Conservation (phyloP, 2,113 vertebrate species). For the Muntiacus muntjak region DNA sequence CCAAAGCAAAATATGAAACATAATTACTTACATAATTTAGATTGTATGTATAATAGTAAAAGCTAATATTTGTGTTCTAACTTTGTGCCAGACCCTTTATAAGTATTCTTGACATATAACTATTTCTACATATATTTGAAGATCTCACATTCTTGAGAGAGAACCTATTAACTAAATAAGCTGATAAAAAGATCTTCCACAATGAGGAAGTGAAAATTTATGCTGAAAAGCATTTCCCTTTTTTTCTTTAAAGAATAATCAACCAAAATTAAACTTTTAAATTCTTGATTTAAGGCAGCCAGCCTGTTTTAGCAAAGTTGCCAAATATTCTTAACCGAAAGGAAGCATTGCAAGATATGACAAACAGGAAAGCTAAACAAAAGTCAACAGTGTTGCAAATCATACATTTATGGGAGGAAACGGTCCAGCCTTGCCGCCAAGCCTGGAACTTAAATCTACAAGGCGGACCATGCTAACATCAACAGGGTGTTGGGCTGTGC, state of each 20-base stretch:
- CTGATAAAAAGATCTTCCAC: slow-evolving; percentile 49
- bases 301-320: slow-evolving; percentile 74
- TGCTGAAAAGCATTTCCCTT: slow-evolving; percentile 46
- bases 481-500: background rate
- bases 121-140: slow-evolving; percentile 5
- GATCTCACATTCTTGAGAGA: background rate
- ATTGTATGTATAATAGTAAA: background rate
- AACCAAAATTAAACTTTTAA: slow-evolving; percentile 76
- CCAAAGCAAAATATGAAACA: slow-evolving; percentile 21
- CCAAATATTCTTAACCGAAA: slow-evolving; percentile 74
- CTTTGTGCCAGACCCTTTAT: background rate
- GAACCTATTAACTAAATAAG: slow-evolving; percentile 54
- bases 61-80: slow-evolving; percentile 14
- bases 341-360: slow-evolving; percentile 71
- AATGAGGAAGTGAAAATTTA: slow-evolving; percentile 59
- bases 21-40: slow-evolving; percentile 20
- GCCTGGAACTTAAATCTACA: slow-evolving; percentile 50
- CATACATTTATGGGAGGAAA: slow-evolving; percentile 72
- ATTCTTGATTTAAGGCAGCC: slow-evolving; percentile 74
- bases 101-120: background rate
- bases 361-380: slow-evolving; percentile 76
- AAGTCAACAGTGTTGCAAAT: slow-evolving; percentile 76
- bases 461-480: slow-evolving; percentile 9
- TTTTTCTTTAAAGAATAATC: slow-evolving; percentile 70
- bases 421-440: slow-evolving; percentile 55